These are phyloP conservation scores for Macrosteles quadrilineatus DNA, from an alignment of 1,140 invertebrate species.

Conservation along the genomic window DNA sequence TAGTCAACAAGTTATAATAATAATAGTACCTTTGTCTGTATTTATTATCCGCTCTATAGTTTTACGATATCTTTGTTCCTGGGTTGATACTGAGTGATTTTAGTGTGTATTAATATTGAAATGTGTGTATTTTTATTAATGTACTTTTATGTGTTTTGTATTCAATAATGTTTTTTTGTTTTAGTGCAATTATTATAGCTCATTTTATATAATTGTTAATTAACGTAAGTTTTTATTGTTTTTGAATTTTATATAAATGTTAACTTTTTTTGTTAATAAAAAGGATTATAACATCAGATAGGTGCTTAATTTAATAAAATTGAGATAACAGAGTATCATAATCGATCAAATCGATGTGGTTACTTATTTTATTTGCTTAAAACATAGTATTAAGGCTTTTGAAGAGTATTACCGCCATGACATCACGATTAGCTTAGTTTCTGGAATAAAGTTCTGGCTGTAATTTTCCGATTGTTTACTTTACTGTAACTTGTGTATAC, in stretches of 20 bases:
- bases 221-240: conserved; percentile 17
- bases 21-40: conserved; percentile 14
- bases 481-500: too few species aligned
- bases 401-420: conserved; percentile 1
- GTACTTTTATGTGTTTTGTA: conserved; percentile 5
- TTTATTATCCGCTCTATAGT: conserved; percentile 20
- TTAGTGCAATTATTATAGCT: conserved; percentile 21
- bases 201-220: conserved; percentile 17
- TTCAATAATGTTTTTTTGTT: conserved; percentile 12
- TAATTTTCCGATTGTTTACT: too few species aligned
- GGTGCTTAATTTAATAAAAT: conserved; percentile 17
- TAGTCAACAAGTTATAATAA: conserved; percentile 27
- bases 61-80: conserved; percentile 5
- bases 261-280: conserved; percentile 9
- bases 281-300: conserved; percentile 11
- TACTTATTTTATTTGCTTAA: not conserved
- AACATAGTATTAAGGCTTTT: not conserved
- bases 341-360: not conserved
- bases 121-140: conserved; percentile 20
- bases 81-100: conserved; percentile 13
- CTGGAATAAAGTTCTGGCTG: too few species aligned
- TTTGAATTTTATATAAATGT: conserved; percentile 5
- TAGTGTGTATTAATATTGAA: conserved; percentile 18
- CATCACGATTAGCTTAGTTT: not conserved
- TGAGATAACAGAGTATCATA: not conserved